Percentiles rank a stretch among this genome's conserved stretches.
These are phyloP conservation scores for Brachylomia viminalis DNA, from an alignment of 2,888 invertebrate species.

Conservation along the genomic window DNA sequence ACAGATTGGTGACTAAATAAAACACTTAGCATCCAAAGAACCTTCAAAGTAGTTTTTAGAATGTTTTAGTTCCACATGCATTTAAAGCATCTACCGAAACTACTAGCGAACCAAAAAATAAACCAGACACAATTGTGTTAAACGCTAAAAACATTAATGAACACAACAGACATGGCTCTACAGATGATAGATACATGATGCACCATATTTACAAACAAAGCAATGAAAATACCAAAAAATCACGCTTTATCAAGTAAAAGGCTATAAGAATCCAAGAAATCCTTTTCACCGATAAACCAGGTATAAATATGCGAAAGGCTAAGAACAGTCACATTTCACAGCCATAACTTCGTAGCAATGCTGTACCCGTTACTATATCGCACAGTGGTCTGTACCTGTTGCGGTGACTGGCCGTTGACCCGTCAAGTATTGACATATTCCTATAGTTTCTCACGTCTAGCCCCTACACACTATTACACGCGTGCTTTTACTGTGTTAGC, in stretches of 20 bases:
- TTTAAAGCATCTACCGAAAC: not conserved
- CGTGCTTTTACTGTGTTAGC: slow-evolving; percentile 78
- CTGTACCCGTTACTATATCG: slow-evolving; percentile 82
- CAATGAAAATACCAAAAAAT: slow-evolving; percentile 16
- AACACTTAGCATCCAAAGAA: not conserved
- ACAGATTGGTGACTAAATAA: slow-evolving; percentile 1
- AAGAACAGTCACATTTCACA: slow-evolving; percentile 66
- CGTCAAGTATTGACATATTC: slow-evolving; percentile 90
- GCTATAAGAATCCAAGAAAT: slow-evolving; percentile 10
- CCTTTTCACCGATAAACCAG: slow-evolving; percentile 48
- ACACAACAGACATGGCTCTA: not conserved
- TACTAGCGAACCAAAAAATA: not conserved
- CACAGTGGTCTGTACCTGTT: slow-evolving; percentile 83
- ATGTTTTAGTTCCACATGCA: not conserved
- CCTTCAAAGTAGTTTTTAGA: no score
- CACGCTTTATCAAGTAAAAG: not conserved
- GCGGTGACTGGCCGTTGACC: slow-evolving; percentile 88
- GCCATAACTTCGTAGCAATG: slow-evolving; percentile 67
- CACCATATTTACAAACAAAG: slow-evolving; percentile 1
- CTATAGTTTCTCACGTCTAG: slow-evolving; percentile 90
- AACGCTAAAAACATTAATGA: not conserved
- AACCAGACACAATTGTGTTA: not conserved
- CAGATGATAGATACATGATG: slow-evolving; percentile 10
- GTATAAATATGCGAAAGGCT: slow-evolving; percentile 56
- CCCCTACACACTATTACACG: slow-evolving; percentile 77